A percentile compares a stretch with the other conserved stretches of the same genome.
Conservation (phyloP, 2,888 invertebrate species). For the Chloroclystis v-ata region DNA sequence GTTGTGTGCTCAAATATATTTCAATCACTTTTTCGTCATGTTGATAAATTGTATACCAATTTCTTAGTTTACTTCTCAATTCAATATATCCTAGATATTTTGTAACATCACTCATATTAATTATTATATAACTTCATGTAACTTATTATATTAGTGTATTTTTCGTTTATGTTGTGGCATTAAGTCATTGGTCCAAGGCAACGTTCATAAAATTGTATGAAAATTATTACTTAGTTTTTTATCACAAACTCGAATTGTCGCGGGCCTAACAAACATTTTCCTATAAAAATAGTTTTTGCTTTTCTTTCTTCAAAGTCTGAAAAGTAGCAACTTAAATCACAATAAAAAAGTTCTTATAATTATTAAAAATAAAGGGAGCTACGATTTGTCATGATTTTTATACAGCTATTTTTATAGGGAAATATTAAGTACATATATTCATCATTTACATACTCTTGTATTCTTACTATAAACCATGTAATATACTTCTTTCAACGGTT, state of each 20-base stretch:
- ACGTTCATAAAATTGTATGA: conserved; percentile 10
- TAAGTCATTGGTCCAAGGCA: conserved; percentile 17
- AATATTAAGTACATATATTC: conserved; percentile 34
- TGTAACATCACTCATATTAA: neutral
- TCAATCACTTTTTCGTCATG: neutral
- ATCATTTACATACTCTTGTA: conserved; percentile 45
- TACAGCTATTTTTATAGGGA: conserved; percentile 32
- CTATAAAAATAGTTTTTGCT: conserved; percentile 5
- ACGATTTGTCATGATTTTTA: no score
- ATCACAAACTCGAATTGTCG: conserved; percentile 18
- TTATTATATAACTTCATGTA: neutral
- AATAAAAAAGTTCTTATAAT: no score
- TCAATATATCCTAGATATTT: neutral
- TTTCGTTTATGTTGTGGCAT: conserved; percentile 15
- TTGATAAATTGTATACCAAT: no score
- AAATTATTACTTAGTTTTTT: conserved; percentile 11
- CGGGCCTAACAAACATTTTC: conserved; percentile 13
- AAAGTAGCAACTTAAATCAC: no score
- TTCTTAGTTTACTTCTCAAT: neutral
- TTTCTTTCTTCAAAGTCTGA: no score
- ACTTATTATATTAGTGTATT: conserved; percentile 9
- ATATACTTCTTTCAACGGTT: conserved; percentile 64
- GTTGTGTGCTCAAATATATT: neutral
- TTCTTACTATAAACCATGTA: conserved; percentile 50
- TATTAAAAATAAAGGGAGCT: no score